Conservation (phyloP, 2,797 vertebrate genomes). For the Cuniculus paca region DNA sequence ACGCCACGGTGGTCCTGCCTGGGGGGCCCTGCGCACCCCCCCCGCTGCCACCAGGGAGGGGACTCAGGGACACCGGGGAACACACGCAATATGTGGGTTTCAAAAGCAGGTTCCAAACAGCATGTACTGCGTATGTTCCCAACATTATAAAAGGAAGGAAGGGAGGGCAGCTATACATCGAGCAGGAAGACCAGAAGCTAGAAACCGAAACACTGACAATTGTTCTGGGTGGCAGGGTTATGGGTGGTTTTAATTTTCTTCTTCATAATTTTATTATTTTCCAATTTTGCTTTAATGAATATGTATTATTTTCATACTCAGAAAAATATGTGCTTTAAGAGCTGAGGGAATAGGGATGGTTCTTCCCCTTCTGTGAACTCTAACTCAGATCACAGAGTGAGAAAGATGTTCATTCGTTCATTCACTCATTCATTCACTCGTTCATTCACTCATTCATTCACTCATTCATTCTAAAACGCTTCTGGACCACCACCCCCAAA, state of each 20-base stretch:
- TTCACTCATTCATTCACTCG: background rate
- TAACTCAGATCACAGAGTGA: background rate
- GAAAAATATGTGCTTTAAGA: constrained; percentile 74
- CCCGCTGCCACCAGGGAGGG: background rate
- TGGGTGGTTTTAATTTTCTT: constrained; percentile 82
- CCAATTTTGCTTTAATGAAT: constrained; percentile 80
- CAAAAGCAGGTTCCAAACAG: background rate
- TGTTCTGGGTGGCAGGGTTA: constrained; percentile 78
- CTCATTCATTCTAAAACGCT: background rate
- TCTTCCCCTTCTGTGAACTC: constrained; percentile 41
- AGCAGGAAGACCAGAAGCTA: background rate
- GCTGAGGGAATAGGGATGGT: background rate
- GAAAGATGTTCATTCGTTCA: background rate
- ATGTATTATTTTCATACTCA: constrained; percentile 77
- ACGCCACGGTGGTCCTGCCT: background rate
- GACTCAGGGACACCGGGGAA: background rate
- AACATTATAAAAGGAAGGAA: background rate
- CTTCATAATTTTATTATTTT: constrained; percentile 82
- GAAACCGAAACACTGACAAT: background rate
- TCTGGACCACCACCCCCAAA: background rate
- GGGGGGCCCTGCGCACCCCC: background rate
- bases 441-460: background rate
- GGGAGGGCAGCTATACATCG: background rate
- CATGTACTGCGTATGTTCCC: background rate
- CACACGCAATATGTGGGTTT: background rate